Evolutionary conservation across 2,797 vertebrate genomes (phyloP), one percentile per base, ranked within the genome.

Genomic region (Diplodus puntazzo): DNA sequence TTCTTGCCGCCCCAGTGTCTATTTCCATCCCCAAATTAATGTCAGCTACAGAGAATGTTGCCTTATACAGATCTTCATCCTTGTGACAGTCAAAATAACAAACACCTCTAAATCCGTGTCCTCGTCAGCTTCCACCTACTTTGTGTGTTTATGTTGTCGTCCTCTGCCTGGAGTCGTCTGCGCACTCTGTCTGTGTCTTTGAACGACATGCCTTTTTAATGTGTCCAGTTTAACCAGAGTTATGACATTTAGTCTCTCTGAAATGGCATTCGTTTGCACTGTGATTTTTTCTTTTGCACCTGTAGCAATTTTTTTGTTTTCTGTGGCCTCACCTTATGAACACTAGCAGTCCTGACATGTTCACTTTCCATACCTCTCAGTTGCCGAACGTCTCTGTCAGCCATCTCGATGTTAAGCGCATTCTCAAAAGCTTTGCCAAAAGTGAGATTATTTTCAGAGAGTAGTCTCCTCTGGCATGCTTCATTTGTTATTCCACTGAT

Each of bases 181-280:
- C 18, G 6, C 13, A 18, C 12, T 18, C n/a, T 2, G 17, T 8
- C 21, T 54, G 17, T 54, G 17, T 6, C 21, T 54, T 25, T 13
- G n/a, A 23, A 14, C 3, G 5, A 14, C 14, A 58, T 18, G 25
- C 55, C 11, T 58, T 58, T 12, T 58, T 58, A 18, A 58, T 27
- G 27, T 58, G 55, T 17, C 55, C 55, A 4, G 7, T 58, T 13
- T 58, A 34, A 0, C 27, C 55, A 34, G 27, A 58, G 13, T 58
- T 27, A 18, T 58, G 55, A 10, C 55, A 58, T 58, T 58, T 58
- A 58, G 55, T 30, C 13, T 58, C 55, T 58, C 34, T 58, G 17
- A 58, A 58, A 30, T 58, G 55, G 14, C 25, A 58, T 13, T 58
- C 25, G 7, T 58, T 58, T 30, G 55, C 55, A 30, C 30, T 13